phyloP scores from a whole-genome alignment of 1,140 invertebrate genomes.

The Sminthurides bifidus region DNA sequence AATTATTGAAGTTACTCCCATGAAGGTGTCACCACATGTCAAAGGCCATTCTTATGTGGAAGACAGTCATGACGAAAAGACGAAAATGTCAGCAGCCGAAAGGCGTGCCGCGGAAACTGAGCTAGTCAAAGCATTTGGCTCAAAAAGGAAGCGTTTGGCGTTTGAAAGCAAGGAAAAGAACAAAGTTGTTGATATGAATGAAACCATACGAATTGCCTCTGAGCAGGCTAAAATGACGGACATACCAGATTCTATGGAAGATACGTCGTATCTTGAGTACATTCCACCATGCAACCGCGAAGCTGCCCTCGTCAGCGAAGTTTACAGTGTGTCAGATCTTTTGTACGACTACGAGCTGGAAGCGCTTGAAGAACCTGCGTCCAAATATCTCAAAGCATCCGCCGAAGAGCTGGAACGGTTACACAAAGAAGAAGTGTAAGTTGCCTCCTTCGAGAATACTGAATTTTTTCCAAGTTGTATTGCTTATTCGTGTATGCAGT shows the following conservation, averaged over 20 bases:
- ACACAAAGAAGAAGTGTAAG: conserved; percentile 16
- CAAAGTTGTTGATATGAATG: conserved; percentile 19
- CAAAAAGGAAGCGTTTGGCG: conserved; percentile 24
- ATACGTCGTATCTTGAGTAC: conserved; percentile 8
- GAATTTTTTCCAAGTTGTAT: conserved; percentile 1
- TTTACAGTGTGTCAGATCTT: conserved; percentile 26
- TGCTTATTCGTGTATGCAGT: background rate
- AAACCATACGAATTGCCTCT: conserved; percentile 19
- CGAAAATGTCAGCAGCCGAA: conserved; percentile 4
- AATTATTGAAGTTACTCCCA: conserved; percentile 20
- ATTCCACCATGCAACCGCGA: conserved; percentile 29
- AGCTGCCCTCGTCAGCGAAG: conserved; percentile 6
- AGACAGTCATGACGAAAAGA: conserved; percentile 8
- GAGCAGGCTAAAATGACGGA: conserved; percentile 1
- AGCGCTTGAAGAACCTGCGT: conserved; percentile 16
- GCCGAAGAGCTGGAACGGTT: conserved; percentile 14
- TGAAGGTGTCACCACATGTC: conserved; percentile 20
- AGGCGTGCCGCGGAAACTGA: conserved; percentile 5
- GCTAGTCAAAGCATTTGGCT: conserved; percentile 29
- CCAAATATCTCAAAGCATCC: conserved; percentile 3
- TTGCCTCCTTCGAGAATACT: background rate
- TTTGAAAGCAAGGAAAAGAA: conserved; percentile 25
- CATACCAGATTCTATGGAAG: conserved; percentile 6
- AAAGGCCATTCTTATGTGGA: conserved; percentile 8
- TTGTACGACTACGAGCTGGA: conserved; percentile 19